Conservation (phyloP, 1,140 invertebrate genomes). For the Danaus plexippus region DNA sequence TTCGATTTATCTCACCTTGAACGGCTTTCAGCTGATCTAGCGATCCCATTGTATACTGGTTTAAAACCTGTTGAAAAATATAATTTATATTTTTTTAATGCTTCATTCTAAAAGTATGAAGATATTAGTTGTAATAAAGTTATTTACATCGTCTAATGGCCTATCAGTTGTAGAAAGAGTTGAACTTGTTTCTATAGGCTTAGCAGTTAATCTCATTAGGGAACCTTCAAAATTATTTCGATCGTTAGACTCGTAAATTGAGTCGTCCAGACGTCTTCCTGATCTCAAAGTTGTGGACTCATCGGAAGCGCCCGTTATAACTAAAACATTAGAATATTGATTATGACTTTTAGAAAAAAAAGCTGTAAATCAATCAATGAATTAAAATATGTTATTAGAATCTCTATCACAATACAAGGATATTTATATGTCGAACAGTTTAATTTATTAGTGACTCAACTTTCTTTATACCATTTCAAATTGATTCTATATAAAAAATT, state of each 20-base stretch:
- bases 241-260: constrained; percentile 38
- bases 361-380: too few relatives aligned
- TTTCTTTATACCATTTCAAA: too few relatives aligned
- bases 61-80: constrained; percentile 16
- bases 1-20: constrained; percentile 34
- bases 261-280: constrained; percentile 43
- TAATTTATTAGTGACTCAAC: too few relatives aligned
- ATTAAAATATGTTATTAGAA: too few relatives aligned
- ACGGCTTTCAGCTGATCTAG: constrained; percentile 36
- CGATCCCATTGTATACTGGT: constrained; percentile 22
- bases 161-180: constrained; percentile 13
- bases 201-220: constrained; percentile 45
- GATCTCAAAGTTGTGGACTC: constrained; percentile 25
- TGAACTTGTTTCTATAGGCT: constrained; percentile 16
- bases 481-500: too few relatives aligned
- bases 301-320: constrained; percentile 26
- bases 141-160: constrained; percentile 26
- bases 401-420: too few relatives aligned
- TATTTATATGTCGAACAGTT: too few relatives aligned
- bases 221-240: constrained; percentile 43
- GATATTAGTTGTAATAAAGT: neutral
- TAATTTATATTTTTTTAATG: neutral
- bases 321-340: constrained; percentile 15
- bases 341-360: too few relatives aligned
- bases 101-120: too few relatives aligned